A percentile compares a stretch with the other conserved stretches of the same genome.
phyloP scores from a whole-genome alignment of 2,888 invertebrate species.

The Lasioglossum leucozonium region DNA sequence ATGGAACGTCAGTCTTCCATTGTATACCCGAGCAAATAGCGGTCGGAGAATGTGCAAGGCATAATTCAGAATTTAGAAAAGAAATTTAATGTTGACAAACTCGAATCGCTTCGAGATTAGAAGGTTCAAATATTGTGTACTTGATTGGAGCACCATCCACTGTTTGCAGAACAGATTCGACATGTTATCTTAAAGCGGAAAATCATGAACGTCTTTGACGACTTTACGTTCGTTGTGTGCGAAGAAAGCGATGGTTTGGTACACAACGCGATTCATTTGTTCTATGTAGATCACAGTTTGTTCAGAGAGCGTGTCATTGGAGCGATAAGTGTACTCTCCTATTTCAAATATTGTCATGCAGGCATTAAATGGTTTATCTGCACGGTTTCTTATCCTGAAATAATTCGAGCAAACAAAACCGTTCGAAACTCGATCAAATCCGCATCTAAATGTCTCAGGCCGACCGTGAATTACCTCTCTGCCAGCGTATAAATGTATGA shows the following conservation, averaged over 20 bases:
- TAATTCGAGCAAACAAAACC: neutral
- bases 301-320: neutral
- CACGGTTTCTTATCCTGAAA: neutral
- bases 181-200: neutral
- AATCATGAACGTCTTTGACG: neutral
- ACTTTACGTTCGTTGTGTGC: neutral
- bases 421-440: constrained; percentile 3
- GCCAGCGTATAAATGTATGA: constrained; percentile 50
- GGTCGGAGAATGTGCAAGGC: neutral
- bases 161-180: neutral
- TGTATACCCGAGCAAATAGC: neutral
- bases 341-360: neutral
- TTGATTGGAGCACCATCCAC: neutral
- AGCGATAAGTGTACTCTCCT: neutral
- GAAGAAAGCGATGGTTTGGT: neutral
- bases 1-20: neutral
- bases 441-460: neutral
- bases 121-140: too few relatives aligned
- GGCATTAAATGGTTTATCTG: neutral
- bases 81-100: neutral
- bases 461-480: constrained; percentile 25
- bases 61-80: neutral
- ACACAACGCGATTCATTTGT: neutral
- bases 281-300: neutral
- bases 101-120: neutral